A percentile compares a stretch with the other conserved stretches of the same genome.
Conservation (phyloP, 2,113 vertebrate species). For the Osmerus mordax region DNA sequence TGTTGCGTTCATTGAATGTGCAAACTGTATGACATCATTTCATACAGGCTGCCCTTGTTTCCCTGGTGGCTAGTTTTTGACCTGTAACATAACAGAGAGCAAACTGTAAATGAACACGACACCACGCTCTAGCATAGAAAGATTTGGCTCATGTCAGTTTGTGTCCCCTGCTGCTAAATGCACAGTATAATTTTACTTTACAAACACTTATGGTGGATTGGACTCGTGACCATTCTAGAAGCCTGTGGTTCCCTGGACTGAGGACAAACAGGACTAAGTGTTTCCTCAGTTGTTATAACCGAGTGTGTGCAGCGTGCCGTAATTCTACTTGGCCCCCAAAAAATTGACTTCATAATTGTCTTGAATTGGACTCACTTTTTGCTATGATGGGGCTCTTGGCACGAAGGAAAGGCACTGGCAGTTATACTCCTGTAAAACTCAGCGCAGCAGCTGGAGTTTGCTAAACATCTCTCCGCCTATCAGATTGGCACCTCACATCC, state of each 20-base stretch:
- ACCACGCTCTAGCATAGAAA: not conserved
- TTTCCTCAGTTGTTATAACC: not conserved
- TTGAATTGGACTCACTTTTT: no score
- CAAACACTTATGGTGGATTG: conserved; percentile 13
- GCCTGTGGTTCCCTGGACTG: not conserved
- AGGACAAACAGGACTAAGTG: not conserved
- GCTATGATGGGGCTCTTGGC: no score
- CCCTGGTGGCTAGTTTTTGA: not conserved
- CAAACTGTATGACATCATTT: not conserved
- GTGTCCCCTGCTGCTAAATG: not conserved
- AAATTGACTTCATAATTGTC: no score
- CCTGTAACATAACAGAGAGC: not conserved
- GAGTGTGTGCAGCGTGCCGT: no score
- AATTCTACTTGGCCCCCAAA: no score
- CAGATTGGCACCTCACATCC: no score
- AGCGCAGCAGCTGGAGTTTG: not conserved
- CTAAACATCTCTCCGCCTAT: no score
- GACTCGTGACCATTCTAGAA: not conserved
- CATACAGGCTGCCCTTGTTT: not conserved
- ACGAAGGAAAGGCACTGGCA: no score
- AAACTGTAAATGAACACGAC: not conserved
- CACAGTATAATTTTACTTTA: conserved; percentile 19
- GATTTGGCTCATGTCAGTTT: not conserved
- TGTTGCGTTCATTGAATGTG: not conserved
- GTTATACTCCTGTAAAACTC: not conserved